Base-by-base conservation (phyloP, 2,888 invertebrate genomes). In the Mythimna pallens region DNA sequence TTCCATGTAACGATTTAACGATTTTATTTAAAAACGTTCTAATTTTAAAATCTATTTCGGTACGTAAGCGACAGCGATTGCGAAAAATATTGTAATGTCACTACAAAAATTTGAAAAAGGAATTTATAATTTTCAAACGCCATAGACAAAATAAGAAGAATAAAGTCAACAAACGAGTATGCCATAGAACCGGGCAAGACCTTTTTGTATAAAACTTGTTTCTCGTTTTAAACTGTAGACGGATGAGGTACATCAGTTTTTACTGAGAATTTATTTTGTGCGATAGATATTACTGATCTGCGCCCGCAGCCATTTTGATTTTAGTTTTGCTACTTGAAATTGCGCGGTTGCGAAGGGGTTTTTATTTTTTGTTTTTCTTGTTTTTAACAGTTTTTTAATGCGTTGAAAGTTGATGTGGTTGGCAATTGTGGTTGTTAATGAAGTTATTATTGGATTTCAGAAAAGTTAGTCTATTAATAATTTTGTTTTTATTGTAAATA, bases 251-350 rank as follows among this genome's bases (percentile, higher is more conserved):
- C 92, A 91, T 94, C 93, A 94, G 89, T 94, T 95, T 95, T 95
- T 95, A 92, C 94, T 91, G 84, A 87, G 84, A 80, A 83, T 81
- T 83, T 81, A 81, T 81, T 80, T 80, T 83, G 68, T 70, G 43
- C 81, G 67, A 81, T 81, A 81, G 81, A 83, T 81, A 73, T 80
- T 83, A 83, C 84, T 69, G 84, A 83, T 83, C 80, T 58, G 70
- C 77, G 90, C 91, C 86, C 83, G 90, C 88, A 78, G 93, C 94
- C 94, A 94, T 95, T 93, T 94, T 94, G 91, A 91, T 92, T 93
- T 93, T 91, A 92, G 92, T 93, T 89, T 92, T 87, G 94, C 93
- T 94, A 94, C 94, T 93, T 91, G 92, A 94, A 93, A 94, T 93
- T 76, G 76, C 90, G 87, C 70, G 88, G 79, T 83, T 85, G 59